Evolutionary conservation across 2,888 invertebrate genomes (phyloP).

Genomic region (Tiphia femorata): DNA sequence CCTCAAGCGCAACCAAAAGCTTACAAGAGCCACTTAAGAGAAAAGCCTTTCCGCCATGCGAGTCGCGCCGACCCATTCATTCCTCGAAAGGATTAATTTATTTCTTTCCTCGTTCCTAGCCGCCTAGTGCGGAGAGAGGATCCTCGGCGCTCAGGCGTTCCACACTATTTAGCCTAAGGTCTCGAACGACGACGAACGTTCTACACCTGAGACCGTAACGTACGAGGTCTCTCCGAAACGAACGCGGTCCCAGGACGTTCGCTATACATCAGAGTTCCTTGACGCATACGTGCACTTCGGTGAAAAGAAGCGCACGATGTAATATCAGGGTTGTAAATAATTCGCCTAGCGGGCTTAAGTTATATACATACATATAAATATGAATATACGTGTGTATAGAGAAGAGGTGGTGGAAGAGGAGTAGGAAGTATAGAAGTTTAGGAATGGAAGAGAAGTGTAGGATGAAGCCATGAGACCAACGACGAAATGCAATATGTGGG

Average conservation of each 20-base stretch:
- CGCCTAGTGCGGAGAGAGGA: not conserved
- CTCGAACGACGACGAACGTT: no score
- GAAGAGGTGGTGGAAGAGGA: not conserved
- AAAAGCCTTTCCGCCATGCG: constrained; percentile 23
- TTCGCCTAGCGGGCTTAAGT: constrained; percentile 9
- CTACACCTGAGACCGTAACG: no score
- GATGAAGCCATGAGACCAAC: not conserved
- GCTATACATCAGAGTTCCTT: constrained; percentile 42
- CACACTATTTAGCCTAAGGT: no score
- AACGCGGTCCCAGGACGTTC: constrained; percentile 11
- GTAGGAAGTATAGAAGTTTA: not conserved
- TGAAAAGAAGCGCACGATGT: constrained; percentile 13
- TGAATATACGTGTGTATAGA: not conserved
- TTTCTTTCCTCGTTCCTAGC: constrained; percentile 14
- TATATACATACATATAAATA: constrained; percentile 11
- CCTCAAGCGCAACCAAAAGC: constrained; percentile 24
- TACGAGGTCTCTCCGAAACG: not conserved
- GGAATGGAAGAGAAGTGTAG: not conserved
- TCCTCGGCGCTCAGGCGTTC: no score
- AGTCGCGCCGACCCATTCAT: constrained; percentile 26
- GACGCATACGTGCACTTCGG: constrained; percentile 16
- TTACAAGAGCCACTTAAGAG: no score
- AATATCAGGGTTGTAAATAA: constrained; percentile 25
- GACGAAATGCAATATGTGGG: not conserved
- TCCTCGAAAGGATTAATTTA: constrained; percentile 28